phyloP scores from a whole-genome alignment of 2,797 vertebrate species.

The Spea hammondii region DNA sequence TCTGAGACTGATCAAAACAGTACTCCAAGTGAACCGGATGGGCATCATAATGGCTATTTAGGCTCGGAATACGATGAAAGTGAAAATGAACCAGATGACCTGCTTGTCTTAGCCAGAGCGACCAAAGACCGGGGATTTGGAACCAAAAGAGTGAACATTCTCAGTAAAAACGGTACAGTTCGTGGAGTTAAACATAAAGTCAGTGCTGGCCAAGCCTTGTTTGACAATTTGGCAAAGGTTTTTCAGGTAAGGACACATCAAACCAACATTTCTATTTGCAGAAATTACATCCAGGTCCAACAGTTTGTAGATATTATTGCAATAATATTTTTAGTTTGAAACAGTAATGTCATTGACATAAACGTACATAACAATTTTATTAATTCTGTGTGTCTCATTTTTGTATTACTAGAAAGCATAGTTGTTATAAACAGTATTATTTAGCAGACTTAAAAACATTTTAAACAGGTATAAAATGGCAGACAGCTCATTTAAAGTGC shows the following conservation, averaged over 20 bases:
- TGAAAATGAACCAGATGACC: conserved; percentile 79
- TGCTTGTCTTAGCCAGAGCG: conserved; percentile 82
- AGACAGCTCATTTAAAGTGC: too few relatives aligned
- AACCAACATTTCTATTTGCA: background rate
- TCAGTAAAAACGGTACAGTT: conserved; percentile 96
- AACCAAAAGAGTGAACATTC: conserved; percentile 90
- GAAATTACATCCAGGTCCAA: too few relatives aligned
- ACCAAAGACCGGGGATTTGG: conserved; percentile 81
- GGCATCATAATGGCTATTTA: conserved; percentile 70
- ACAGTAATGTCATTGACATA: too few relatives aligned
- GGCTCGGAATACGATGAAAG: conserved; percentile 81
- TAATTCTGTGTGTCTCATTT: too few relatives aligned
- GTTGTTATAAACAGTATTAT: too few relatives aligned
- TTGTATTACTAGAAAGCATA: too few relatives aligned
- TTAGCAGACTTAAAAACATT: too few relatives aligned
- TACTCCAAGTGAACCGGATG: conserved; percentile 74
- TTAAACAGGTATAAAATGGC: too few relatives aligned
- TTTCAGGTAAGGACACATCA: conserved; percentile 76
- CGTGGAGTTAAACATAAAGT: conserved; percentile 97
- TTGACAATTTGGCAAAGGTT: conserved; percentile 83
- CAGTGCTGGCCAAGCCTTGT: conserved; percentile 91
- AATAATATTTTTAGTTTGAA: background rate
- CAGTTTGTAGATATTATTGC: too few relatives aligned
- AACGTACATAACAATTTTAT: too few relatives aligned
- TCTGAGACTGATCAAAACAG: conserved; percentile 83